These are phyloP conservation scores for Mareca strepera DNA, from an alignment of 2,797 vertebrate genomes.

Conservation along the genomic window DNA sequence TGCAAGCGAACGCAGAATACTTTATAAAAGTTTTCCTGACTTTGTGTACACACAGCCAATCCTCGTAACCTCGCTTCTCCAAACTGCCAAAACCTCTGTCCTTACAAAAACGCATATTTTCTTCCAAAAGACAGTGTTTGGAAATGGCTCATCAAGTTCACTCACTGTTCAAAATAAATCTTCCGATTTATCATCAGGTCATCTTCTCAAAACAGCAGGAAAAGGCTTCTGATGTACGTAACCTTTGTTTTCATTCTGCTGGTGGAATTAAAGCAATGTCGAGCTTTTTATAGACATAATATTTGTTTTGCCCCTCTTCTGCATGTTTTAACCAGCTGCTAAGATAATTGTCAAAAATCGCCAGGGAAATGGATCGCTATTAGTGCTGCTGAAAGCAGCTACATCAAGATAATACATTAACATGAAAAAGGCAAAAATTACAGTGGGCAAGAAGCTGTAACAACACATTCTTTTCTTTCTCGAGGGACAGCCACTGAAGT, in stretches of 20 bases:
- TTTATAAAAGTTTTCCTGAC: neutral
- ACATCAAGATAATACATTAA: neutral
- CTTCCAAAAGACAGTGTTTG: conserved; percentile 44
- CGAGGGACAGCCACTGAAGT: neutral
- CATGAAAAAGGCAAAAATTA: neutral
- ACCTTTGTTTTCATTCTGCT: conserved; percentile 44
- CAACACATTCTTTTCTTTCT: neutral
- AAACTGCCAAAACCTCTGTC: conserved; percentile 42
- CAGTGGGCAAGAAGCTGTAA: neutral
- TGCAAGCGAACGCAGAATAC: neutral
- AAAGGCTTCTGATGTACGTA: conserved; percentile 1
- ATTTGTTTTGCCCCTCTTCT: conserved; percentile 45
- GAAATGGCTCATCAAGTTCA: conserved; percentile 43
- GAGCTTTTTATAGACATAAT: conserved; percentile 29
- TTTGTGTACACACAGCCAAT: conserved; percentile 4
- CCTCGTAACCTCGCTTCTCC: neutral
- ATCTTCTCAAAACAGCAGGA: conserved; percentile 53
- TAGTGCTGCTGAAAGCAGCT: neutral
- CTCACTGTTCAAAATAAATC: conserved; percentile 47
- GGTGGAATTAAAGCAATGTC: conserved; percentile 1
- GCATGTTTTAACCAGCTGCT: conserved; percentile 32
- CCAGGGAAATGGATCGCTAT: conserved; percentile 3
- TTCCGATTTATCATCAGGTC: conserved; percentile 24
- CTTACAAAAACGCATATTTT: neutral
- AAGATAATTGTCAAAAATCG: conserved; percentile 2